Evolutionary conservation across 2,797 vertebrate species (phyloP).

Genomic region (Smutsia temminckii): DNA sequence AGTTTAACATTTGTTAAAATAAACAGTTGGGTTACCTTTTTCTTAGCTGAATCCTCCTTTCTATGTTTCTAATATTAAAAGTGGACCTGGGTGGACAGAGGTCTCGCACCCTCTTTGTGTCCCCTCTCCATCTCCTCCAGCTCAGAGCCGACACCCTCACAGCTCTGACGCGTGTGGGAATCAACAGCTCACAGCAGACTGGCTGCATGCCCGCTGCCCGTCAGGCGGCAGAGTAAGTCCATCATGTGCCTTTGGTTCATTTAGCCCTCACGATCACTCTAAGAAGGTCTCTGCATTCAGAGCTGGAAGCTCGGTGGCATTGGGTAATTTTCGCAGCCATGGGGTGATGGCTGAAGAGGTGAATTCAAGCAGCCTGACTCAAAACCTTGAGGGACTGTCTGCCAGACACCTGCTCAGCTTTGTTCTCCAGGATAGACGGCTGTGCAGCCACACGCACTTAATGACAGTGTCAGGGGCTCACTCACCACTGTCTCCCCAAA

Average conservation of each 20-base stretch:
- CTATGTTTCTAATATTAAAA: not conserved
- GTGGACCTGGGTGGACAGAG: not conserved
- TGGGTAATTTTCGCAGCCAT: not conserved
- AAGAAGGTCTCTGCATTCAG: not conserved
- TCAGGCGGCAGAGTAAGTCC: not conserved
- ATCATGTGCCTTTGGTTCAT: not conserved
- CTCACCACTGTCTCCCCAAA: not conserved
- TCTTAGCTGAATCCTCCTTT: not conserved
- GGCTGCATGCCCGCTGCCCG: not conserved
- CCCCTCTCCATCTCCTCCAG: not conserved
- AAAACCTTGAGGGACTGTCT: too few relatives aligned
- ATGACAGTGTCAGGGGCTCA: not conserved
- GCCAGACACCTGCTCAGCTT: not conserved
- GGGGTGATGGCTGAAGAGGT: not conserved
- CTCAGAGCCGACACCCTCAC: not conserved
- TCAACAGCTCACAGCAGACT: not conserved
- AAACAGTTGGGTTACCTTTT: not conserved
- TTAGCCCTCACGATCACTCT: not conserved
- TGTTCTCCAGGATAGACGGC: not conserved
- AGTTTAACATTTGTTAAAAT: constrained; percentile 50
- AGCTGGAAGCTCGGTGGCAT: not conserved
- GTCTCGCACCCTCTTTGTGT: rapidly evolving
- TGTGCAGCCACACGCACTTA: not conserved
- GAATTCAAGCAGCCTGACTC: not conserved
- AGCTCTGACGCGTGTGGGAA: not conserved